Conservation (phyloP, 2,888 invertebrate species). For the Eilema caniola region DNA sequence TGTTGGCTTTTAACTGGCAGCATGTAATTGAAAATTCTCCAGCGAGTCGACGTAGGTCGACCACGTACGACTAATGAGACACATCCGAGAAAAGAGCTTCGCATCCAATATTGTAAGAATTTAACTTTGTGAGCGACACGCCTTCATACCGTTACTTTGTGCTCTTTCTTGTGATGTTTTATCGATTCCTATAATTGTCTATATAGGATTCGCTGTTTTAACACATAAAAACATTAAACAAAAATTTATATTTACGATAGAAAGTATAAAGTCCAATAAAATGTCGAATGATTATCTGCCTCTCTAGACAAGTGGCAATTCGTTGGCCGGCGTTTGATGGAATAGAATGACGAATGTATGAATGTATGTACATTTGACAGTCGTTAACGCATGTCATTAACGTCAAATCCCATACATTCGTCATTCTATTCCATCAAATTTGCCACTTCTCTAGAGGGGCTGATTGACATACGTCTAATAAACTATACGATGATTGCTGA, state of each 20-base stretch:
- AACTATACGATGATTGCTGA: too few species aligned
- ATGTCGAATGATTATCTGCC: too few species aligned
- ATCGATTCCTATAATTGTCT: neutral
- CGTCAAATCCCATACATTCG: too few species aligned
- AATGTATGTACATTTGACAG: too few species aligned
- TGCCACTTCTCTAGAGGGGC: too few species aligned
- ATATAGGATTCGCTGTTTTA: neutral
- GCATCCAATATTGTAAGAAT: neutral
- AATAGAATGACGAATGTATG: too few species aligned
- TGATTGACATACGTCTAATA: too few species aligned
- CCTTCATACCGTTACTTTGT: neutral
- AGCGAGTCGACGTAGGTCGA: neutral
- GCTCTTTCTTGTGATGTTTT: neutral
- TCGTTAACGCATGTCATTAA: too few species aligned
- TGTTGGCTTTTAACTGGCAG: neutral
- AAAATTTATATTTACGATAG: neutral
- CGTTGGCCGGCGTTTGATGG: too few species aligned
- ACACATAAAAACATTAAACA: too few species aligned
- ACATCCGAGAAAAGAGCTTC: neutral
- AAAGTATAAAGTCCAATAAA: neutral
- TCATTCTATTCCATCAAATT: too few species aligned
- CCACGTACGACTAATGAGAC: neutral
- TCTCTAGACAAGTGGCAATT: too few species aligned
- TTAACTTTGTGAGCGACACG: neutral
- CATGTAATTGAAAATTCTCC: constrained; percentile 10